phyloP scores from a whole-genome alignment of 2,888 invertebrate genomes.

The Buathra laborator region DNA sequence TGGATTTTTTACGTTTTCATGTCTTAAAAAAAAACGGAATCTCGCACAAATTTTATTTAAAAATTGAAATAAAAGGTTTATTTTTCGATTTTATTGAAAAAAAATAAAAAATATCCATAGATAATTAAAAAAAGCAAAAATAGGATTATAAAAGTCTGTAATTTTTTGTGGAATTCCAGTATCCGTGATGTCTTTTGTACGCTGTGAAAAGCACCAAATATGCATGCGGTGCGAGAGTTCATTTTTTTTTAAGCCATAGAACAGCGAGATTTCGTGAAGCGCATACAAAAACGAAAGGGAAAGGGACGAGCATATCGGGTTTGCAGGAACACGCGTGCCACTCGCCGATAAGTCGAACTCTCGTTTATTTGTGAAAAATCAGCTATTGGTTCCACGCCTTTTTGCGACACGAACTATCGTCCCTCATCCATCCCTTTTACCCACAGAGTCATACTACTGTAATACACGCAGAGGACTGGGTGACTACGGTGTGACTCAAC shows the following conservation, averaged over 20 bases:
- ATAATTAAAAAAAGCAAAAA: neutral
- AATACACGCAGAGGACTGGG: constrained; percentile 30
- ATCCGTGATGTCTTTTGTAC: constrained; percentile 14
- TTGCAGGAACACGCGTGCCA: constrained; percentile 69
- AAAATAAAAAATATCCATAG: neutral
- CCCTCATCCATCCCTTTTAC: neutral
- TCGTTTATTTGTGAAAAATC: constrained; percentile 68
- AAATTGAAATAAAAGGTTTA: no score
- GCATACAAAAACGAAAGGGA: constrained; percentile 52
- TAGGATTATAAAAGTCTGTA: neutral
- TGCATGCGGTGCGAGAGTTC: constrained; percentile 5
- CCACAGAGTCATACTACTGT: neutral
- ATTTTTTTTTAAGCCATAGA: constrained; percentile 37
- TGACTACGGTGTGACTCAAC: constrained; percentile 67
- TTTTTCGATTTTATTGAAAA: neutral
- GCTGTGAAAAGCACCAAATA: neutral
- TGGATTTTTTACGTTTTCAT: neutral
- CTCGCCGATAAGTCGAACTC: constrained; percentile 80
- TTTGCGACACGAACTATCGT: constrained; percentile 38
- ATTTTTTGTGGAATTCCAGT: neutral
- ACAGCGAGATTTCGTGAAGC: constrained; percentile 33
- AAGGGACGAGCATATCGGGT: constrained; percentile 57
- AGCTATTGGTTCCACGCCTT: constrained; percentile 55
- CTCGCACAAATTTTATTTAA: neutral
- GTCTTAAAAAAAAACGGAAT: neutral